phyloP scores from a whole-genome alignment of 23 tunicate genomes.

The Halocynthia roretzi region DNA sequence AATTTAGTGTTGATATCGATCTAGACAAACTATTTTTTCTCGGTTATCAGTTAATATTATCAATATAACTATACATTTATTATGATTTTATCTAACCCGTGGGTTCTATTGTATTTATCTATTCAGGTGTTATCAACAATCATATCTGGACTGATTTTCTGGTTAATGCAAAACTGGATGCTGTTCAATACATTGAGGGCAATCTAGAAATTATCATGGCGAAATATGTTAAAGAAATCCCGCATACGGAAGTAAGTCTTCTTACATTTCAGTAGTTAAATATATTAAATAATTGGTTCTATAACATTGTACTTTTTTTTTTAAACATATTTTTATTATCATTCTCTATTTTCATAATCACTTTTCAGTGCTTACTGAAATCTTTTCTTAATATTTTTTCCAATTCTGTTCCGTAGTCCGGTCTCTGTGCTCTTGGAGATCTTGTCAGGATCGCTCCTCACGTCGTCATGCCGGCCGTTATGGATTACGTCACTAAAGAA shows the following conservation, averaged over 20 bases:
- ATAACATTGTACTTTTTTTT: background rate
- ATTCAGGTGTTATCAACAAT: slow-evolving; percentile 21
- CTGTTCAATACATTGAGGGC: slow-evolving; percentile 14
- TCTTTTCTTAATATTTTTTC: background rate
- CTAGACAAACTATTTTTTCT: too few relatives aligned
- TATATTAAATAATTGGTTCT: background rate
- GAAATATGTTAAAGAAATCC: background rate
- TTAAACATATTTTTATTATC: background rate
- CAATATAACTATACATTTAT: too few relatives aligned
- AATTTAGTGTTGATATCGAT: background rate
- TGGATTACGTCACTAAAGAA: background rate
- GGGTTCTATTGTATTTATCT: background rate
- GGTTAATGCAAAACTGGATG: slow-evolving; percentile 29
- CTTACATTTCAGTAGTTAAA: background rate
- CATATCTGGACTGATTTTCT: slow-evolving; percentile 44
- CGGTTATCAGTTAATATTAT: too few relatives aligned
- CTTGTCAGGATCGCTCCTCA: slow-evolving; percentile 46
- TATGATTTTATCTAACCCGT: too few relatives aligned
- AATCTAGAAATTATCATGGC: slow-evolving; percentile 13
- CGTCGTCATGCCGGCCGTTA: slow-evolving; percentile 38
- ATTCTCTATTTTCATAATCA: background rate
- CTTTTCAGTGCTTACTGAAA: background rate
- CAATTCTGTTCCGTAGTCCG: slow-evolving; percentile 26
- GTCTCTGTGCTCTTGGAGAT: slow-evolving; percentile 39
- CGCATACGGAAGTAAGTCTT: slow-evolving; percentile 20